Base-by-base conservation (phyloP, 2,113 vertebrate genomes). In the Platichthys flesus region DNA sequence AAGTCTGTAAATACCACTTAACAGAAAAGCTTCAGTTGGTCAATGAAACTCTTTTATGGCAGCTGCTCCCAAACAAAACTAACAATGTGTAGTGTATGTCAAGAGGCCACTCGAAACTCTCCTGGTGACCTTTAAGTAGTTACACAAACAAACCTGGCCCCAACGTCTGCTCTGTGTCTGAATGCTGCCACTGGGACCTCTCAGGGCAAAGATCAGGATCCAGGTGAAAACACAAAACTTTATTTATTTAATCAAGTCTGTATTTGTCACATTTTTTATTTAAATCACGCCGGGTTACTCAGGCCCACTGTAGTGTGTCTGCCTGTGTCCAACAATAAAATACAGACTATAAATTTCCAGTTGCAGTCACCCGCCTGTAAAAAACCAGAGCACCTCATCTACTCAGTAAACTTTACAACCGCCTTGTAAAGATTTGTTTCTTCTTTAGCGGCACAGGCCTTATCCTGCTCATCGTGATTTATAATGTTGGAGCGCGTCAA, bases 71-170 rank as follows among this genome's bases (percentile, higher is more conserved):
- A 82, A 72, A 79, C 49, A 78, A 1, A 78, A 13, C 45, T 5
- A 51, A 71, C 52, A 67, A 23, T 23, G 14, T 64, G 45, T 28
- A 24, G 28, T 76, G 45, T 49, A 18, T 49, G 51, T 54, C 45
- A 72, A 51, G 24, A 58, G 52, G 71, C 40, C 78, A 57, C 45
- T 73, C 54, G 16, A 5, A 74, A 56, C 45, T 65, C 54, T 65
- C 52, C 31, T 51, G 57, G 51, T 79, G 82, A 90, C 78, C 66
- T 88, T 88, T 64, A 72, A 57, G 49, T 0, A 37, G 71, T 35
- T 71, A 69, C 9, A 67, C 73, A 79, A 28, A 28, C 71, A 10
- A 77, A 37, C 31, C 84, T 86, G 74, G 47, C 18, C 14, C n/a
- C 76, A 21, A 9, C 40, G n/a, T 55, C 9, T 21, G 80, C 20